phyloP scores from a whole-genome alignment of 2,888 invertebrate species.

The Aleiodes leptofemur region DNA sequence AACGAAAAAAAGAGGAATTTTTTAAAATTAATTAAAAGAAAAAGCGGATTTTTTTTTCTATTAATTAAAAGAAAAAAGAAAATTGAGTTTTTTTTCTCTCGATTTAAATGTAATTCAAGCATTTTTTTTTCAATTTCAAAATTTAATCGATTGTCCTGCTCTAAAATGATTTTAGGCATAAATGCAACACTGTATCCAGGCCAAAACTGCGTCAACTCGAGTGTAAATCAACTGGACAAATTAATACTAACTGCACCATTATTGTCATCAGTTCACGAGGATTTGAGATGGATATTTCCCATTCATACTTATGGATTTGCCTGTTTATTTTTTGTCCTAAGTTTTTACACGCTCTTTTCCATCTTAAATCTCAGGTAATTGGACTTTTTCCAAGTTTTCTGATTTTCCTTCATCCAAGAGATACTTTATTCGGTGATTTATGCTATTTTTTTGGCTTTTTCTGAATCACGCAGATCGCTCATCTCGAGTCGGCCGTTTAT shows the following conservation, averaged over 20 bases:
- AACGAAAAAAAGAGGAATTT: too few species aligned
- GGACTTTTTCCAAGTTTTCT: not conserved
- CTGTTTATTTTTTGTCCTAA: conserved; percentile 77
- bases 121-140: not conserved
- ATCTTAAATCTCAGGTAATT: conserved; percentile 77
- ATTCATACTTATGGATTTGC: conserved; percentile 78
- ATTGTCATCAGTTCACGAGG: conserved; percentile 71
- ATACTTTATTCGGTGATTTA: not conserved
- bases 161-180: conserved; percentile 56
- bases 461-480: conserved; percentile 73
- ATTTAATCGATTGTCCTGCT: conserved; percentile 17
- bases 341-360: conserved; percentile 78
- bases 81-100: not conserved
- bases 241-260: conserved; percentile 68
- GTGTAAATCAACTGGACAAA: conserved; percentile 61
- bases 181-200: conserved; percentile 62
- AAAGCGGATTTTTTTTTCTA: too few species aligned
- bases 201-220: conserved; percentile 63
- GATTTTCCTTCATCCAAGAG: not conserved
- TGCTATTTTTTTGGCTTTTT: not conserved
- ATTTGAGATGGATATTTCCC: conserved; percentile 77
- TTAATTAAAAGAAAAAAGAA: too few species aligned
- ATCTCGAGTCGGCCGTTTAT: conserved; percentile 77
- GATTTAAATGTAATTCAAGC: too few species aligned
- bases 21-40: too few species aligned